Percentiles rank a stretch among this genome's conserved stretches.
These are phyloP conservation scores for Ellobius talpinus DNA, from an alignment of 2,113 vertebrate genomes.

Conservation along the genomic window DNA sequence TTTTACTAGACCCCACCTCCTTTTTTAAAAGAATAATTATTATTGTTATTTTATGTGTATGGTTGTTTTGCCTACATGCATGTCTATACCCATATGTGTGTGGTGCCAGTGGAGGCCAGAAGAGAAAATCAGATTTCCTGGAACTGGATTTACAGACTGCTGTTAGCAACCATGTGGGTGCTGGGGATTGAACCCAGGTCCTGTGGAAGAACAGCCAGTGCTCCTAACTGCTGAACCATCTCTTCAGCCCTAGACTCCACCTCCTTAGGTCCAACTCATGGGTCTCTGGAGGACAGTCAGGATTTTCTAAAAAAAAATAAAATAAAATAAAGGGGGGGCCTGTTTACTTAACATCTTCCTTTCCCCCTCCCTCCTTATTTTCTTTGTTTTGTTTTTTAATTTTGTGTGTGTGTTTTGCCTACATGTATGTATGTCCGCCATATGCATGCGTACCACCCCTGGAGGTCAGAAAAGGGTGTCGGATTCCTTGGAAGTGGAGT, in stretches of 20 bases:
- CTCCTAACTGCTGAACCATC: not conserved
- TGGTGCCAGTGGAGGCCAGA: not conserved
- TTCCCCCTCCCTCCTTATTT: not conserved
- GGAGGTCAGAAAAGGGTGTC: not conserved
- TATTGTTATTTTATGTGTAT: not conserved
- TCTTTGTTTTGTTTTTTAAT: not conserved
- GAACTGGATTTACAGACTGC: not conserved
- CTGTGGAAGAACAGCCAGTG: not conserved
- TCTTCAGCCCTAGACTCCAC: not conserved
- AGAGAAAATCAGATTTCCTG: not conserved
- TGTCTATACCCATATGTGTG: not conserved
- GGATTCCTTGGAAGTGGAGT: not conserved
- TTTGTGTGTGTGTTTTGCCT: not conserved
- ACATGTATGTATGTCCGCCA: not conserved
- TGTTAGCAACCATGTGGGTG: not conserved
- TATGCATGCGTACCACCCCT: no score
- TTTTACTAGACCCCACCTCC: not conserved
- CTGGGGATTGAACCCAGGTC: not conserved
- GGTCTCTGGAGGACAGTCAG: not conserved
- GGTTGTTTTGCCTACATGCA: not conserved
- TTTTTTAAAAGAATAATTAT: not conserved
- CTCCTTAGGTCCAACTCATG: not conserved
- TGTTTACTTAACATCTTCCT: not conserved
- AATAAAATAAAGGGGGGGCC: no score
- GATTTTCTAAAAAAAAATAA: not conserved